Evolutionary conservation across 2,113 vertebrate genomes (phyloP).

Genomic region (Chloropsis hardwickii): DNA sequence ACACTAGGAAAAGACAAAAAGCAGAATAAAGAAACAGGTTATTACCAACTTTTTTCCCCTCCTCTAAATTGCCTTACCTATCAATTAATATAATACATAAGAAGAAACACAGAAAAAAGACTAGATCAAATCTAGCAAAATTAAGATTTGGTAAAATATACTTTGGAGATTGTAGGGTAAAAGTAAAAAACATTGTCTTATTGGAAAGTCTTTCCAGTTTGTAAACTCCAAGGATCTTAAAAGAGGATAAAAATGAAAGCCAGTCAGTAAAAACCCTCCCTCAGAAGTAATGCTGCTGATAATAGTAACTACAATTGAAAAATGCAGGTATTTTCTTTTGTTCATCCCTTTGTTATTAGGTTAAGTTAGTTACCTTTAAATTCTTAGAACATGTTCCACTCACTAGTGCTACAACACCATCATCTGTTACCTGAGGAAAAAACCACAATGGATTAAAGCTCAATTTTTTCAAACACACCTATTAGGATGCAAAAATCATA

Average conservation of each 20-base stretch:
- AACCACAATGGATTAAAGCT: background rate
- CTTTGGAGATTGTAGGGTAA: background rate
- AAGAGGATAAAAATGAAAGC: background rate
- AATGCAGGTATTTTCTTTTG: background rate
- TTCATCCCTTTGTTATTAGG: background rate
- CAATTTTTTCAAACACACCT: background rate
- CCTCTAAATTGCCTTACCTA: background rate
- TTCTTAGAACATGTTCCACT: conserved; percentile 79
- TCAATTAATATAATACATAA: background rate
- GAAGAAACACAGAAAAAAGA: background rate
- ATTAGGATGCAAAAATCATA: fast-evolving
- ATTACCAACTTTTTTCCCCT: background rate
- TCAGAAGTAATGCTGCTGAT: background rate
- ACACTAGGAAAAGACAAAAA: background rate
- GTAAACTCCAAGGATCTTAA: background rate
- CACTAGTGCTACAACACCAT: conserved; percentile 80
- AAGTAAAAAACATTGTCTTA: background rate
- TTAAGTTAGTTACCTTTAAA: conserved; percentile 78
- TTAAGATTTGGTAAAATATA: background rate
- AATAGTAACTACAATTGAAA: background rate
- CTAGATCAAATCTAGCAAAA: background rate
- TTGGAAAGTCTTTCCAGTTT: background rate
- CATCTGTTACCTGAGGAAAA: conserved; percentile 80
- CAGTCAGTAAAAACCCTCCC: background rate
- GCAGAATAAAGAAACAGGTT: background rate